These are phyloP conservation scores for Oreotragus oreotragus DNA, from an alignment of 2,113 vertebrate species.

Conservation along the genomic window DNA sequence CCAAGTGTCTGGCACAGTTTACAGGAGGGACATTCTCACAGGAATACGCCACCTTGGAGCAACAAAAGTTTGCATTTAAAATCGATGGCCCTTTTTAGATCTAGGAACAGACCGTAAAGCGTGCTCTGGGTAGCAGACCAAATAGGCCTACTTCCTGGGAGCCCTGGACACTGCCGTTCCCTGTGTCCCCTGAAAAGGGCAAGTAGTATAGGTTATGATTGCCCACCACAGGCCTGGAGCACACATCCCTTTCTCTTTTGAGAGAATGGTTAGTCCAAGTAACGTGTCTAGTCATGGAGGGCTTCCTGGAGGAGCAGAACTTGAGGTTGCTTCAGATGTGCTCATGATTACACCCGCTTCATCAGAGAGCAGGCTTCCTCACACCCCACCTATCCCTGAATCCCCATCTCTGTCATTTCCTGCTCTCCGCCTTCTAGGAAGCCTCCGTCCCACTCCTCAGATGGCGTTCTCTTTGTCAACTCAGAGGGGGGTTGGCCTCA, in stretches of 20 bases:
- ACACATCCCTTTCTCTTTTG: not conserved
- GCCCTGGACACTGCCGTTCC: not conserved
- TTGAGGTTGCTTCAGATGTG: not conserved
- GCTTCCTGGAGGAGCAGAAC: not conserved
- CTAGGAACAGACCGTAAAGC: not conserved
- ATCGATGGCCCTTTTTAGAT: not conserved
- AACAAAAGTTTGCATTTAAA: not conserved
- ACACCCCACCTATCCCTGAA: not conserved
- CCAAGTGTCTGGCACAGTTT: slow-evolving; percentile 43
- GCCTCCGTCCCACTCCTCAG: slow-evolving; percentile 10
- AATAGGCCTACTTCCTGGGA: not conserved
- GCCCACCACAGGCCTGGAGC: not conserved
- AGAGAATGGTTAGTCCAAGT: not conserved
- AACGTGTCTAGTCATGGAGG: not conserved
- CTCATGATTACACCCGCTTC: not conserved
- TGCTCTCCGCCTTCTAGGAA: slow-evolving; percentile 63
- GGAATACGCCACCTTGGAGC: slow-evolving; percentile 40
- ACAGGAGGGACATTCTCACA: slow-evolving; percentile 40
- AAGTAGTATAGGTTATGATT: not conserved
- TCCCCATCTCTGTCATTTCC: not conserved
- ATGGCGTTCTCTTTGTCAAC: not conserved
- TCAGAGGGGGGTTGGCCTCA: slow-evolving; percentile 29
- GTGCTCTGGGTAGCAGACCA: not conserved
- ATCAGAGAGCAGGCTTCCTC: not conserved
- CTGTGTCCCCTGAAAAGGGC: not conserved